Evolutionary conservation across 2,888 invertebrate genomes (phyloP).

Genomic region (Zootermopsis nevadensis): DNA sequence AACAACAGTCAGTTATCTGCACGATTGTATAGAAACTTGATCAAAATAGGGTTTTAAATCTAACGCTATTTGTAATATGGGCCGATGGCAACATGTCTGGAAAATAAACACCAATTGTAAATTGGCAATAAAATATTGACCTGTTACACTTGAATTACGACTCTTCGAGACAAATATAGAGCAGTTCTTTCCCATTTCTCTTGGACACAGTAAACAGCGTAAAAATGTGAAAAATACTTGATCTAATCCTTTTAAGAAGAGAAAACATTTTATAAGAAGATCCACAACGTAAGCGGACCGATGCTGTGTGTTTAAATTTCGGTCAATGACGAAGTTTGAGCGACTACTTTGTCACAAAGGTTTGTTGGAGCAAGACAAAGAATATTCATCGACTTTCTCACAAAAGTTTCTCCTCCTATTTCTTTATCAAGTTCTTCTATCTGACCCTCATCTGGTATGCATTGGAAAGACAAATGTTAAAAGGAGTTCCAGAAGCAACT

Average conservation of each 20-base stretch:
- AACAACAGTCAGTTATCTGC: too few relatives aligned
- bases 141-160: too few relatives aligned
- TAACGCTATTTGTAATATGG: too few relatives aligned
- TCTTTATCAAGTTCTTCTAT: neutral
- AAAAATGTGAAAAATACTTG: neutral
- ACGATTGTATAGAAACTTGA: too few relatives aligned
- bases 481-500: neutral
- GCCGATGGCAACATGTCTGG: too few relatives aligned
- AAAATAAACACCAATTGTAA: too few relatives aligned
- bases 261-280: neutral
- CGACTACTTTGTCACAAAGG: conserved; percentile 17
- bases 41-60: too few relatives aligned
- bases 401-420: neutral
- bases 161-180: too few relatives aligned
- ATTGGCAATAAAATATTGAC: too few relatives aligned
- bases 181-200: too few relatives aligned
- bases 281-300: neutral
- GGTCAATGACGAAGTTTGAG: neutral
- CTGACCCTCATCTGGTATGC: conserved; percentile 13
- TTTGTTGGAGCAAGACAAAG: conserved; percentile 1
- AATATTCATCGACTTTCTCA: conserved; percentile 3
- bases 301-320: neutral
- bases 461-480: neutral
- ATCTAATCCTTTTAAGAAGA: neutral
- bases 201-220: too few relatives aligned